Conservation (phyloP, 2,888 invertebrate species). For the Protophormia terraenovae region DNA sequence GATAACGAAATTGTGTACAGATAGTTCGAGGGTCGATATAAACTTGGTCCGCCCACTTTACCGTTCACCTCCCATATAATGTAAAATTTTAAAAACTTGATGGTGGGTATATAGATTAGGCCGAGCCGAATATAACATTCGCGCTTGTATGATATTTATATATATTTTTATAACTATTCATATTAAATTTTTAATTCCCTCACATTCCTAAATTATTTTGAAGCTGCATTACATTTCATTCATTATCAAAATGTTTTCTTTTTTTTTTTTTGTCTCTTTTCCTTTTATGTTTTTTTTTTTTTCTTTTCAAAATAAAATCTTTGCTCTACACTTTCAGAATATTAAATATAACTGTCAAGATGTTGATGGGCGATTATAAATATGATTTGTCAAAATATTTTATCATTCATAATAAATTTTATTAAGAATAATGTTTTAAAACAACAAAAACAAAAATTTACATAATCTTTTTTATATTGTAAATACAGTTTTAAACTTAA, state of each 20-base stretch:
- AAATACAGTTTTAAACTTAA: background rate
- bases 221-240: constrained; percentile 27
- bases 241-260: constrained; percentile 13
- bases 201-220: no score
- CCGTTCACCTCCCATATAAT: no score
- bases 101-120: no score
- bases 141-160: no score
- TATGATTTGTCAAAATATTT: constrained; percentile 59
- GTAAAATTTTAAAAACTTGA: no score
- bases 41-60: no score
- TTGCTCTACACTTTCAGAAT: constrained; percentile 33
- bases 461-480: background rate
- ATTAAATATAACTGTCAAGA: constrained; percentile 48
- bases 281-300: background rate
- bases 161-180: no score
- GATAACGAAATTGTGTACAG: no score
- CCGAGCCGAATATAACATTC: no score
- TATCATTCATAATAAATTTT: constrained; percentile 48
- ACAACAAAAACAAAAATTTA: background rate
- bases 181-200: no score
- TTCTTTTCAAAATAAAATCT: constrained; percentile 22
- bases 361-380: constrained; percentile 45
- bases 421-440: constrained; percentile 14
- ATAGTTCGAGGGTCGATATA: no score
- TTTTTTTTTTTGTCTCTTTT: background rate